phyloP scores from a whole-genome alignment of 2,797 vertebrate genomes.

The Chanos chanos region DNA sequence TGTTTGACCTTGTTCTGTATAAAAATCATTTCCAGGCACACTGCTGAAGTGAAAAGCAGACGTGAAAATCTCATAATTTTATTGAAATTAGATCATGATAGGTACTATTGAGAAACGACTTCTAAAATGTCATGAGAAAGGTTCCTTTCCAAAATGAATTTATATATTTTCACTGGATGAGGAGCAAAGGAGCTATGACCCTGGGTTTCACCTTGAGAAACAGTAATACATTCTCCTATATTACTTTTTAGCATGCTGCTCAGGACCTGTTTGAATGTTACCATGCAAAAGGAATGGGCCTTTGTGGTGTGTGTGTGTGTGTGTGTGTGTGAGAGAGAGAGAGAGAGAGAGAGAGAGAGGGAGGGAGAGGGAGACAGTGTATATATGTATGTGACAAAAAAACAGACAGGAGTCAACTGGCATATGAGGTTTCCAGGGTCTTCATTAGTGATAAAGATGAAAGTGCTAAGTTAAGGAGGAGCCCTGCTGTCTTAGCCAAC shows the following conservation, averaged over 20 bases:
- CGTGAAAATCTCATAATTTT: conserved; percentile 16
- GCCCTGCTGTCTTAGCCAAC: neutral
- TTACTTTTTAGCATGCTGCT: too few relatives aligned
- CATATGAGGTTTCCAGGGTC: neutral
- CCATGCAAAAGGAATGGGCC: too few relatives aligned
- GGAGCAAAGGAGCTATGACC: neutral
- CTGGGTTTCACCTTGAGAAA: too few relatives aligned
- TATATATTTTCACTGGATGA: conserved; percentile 12
- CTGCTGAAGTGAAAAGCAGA: conserved; percentile 1
- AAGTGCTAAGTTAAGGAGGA: neutral
- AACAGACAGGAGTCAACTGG: neutral
- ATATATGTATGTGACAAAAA: too few relatives aligned
- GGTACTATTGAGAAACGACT: conserved; percentile 4
- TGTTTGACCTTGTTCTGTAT: conserved; percentile 13
- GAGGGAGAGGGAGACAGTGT: neutral
- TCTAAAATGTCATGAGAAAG: conserved; percentile 23
- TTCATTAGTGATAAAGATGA: conserved; percentile 2
- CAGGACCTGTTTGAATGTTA: too few relatives aligned
- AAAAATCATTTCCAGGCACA: conserved; percentile 11
- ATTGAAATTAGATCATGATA: conserved; percentile 23
- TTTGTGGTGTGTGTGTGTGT: too few relatives aligned
- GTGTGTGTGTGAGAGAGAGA: too few relatives aligned
- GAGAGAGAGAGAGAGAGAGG: too few relatives aligned
- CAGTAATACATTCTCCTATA: too few relatives aligned
- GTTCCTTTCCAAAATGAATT: conserved; percentile 12